These are phyloP conservation scores for Ascidia mentula DNA, from an alignment of 23 tunicate genomes.

Conservation along the genomic window DNA sequence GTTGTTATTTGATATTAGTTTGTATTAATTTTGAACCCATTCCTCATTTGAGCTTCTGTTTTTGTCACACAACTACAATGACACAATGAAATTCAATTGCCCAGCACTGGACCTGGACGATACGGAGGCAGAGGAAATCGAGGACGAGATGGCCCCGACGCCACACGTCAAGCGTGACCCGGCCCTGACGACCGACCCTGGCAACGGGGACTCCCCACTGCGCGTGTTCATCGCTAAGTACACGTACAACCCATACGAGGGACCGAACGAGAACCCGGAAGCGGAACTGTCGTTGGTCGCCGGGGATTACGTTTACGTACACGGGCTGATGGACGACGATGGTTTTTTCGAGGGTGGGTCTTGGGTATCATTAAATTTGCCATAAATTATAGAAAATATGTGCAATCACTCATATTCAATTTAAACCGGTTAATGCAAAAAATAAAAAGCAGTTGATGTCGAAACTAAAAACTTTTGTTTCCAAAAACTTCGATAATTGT, in stretches of 20 bases:
- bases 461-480: no score
- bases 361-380: no score
- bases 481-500: no score
- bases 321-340: conserved; percentile 78
- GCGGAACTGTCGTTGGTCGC: conserved; percentile 72
- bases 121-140: conserved; percentile 58
- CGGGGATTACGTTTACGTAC: conserved; percentile 87
- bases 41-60: neutral
- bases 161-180: neutral
- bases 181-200: neutral
- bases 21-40: no score
- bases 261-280: conserved; percentile 90
- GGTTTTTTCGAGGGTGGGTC: conserved; percentile 78
- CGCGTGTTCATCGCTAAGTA: conserved; percentile 72
- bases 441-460: no score
- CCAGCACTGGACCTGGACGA: conserved; percentile 27
- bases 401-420: no score
- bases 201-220: neutral
- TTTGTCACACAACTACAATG: neutral
- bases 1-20: no score
- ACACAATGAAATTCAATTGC: neutral
- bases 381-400: no score
- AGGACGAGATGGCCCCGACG: conserved; percentile 33
- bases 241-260: conserved; percentile 78
- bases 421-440: no score